Percentiles rank a stretch among this genome's conserved stretches.
These are phyloP conservation scores for Stenodema calcarata DNA, from an alignment of 2,888 invertebrate species.

Conservation along the genomic window DNA sequence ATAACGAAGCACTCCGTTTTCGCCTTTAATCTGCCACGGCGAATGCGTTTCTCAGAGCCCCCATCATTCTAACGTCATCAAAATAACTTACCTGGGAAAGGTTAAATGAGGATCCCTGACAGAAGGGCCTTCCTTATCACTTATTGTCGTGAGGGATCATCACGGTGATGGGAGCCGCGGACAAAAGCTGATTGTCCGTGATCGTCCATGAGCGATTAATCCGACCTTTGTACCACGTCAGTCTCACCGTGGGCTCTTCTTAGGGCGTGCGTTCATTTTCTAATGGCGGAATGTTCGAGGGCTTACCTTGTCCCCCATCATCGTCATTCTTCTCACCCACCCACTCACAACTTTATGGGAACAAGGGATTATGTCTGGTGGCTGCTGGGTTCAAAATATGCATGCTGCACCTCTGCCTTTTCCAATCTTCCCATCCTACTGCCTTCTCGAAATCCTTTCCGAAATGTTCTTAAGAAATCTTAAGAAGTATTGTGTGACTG, in stretches of 20 bases:
- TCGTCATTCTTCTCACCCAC: not conserved
- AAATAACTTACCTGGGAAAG: not conserved
- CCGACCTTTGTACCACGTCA: not conserved
- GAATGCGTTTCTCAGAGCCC: not conserved
- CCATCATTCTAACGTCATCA: not conserved
- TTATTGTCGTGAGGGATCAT: constrained; percentile 3
- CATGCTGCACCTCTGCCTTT: not conserved
- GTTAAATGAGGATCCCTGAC: not conserved
- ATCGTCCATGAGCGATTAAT: constrained; percentile 34
- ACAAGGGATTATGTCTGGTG: not conserved
- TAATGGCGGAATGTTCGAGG: not conserved
- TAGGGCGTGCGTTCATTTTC: constrained; percentile 6
- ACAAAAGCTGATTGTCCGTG: constrained; percentile 31
- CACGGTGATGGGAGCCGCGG: constrained; percentile 26
- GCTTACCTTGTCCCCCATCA: not conserved
- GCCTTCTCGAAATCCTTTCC: too few relatives aligned
- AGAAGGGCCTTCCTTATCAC: not conserved
- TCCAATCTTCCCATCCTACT: too few relatives aligned
- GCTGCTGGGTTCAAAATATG: not conserved
- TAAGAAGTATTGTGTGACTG: too few relatives aligned
- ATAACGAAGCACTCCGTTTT: constrained; percentile 11
- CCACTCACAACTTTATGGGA: not conserved
- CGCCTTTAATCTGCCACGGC: constrained; percentile 16
- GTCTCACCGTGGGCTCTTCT: not conserved
- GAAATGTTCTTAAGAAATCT: too few relatives aligned